phyloP scores from a whole-genome alignment of 2,113 vertebrate species.

The Donacobius atricapilla region DNA sequence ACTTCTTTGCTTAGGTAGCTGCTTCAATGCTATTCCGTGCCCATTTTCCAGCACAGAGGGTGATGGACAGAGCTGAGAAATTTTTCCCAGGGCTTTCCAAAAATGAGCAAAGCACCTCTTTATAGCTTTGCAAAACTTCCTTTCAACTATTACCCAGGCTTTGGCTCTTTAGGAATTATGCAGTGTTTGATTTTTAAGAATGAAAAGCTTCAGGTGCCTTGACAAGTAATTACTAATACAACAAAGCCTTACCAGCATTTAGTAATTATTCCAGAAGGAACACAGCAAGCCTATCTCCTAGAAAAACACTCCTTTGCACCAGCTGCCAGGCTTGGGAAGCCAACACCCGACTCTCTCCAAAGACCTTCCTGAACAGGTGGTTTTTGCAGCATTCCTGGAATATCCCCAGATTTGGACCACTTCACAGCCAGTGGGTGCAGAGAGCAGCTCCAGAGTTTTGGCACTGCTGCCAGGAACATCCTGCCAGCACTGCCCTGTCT shows the following conservation, averaged over 20 bases:
- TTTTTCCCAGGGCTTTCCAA: not conserved
- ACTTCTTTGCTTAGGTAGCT: constrained; percentile 10
- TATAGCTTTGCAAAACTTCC: not conserved
- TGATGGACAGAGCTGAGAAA: not conserved
- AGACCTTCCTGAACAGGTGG: not conserved
- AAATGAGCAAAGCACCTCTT: not conserved
- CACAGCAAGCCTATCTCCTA: not conserved
- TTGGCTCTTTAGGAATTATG: not conserved
- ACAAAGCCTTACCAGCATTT: not conserved
- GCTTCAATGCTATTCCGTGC: not conserved
- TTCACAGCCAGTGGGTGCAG: not conserved
- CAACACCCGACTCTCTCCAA: not conserved
- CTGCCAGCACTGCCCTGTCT: not conserved
- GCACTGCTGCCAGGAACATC: not conserved
- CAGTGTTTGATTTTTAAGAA: constrained; percentile 15
- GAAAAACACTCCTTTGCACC: not conserved
- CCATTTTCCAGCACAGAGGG: not conserved
- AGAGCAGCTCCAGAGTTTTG: constrained; percentile 3
- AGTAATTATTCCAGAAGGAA: constrained; percentile 22
- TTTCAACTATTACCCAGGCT: not conserved
- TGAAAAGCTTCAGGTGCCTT: not conserved
- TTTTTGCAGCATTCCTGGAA: not conserved
- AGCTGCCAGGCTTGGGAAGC: not conserved
- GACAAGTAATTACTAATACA: constrained; percentile 21
- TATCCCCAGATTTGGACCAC: not conserved